phyloP scores from a whole-genome alignment of 2,888 invertebrate genomes.

The Iphiclides podalirius region DNA sequence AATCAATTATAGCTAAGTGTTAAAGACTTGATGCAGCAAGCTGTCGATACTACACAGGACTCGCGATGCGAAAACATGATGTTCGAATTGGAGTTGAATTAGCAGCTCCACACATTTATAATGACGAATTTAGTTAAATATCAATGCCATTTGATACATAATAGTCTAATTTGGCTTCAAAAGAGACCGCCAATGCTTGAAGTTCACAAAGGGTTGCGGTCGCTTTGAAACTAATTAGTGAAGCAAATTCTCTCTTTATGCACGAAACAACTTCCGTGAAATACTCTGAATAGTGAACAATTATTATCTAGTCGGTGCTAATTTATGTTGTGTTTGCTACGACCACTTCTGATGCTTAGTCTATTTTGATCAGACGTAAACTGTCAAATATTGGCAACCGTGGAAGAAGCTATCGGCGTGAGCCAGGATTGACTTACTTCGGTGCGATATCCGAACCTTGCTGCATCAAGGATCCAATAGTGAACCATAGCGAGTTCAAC shows the following conservation, averaged over 20 bases:
- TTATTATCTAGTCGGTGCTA: slow-evolving; percentile 3
- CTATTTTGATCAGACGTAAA: slow-evolving; percentile 11
- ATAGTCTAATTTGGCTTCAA: slow-evolving; percentile 63
- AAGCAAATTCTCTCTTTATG: slow-evolving; percentile 58
- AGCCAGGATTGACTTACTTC: slow-evolving; percentile 83
- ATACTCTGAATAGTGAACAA: neutral
- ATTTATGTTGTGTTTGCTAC: neutral
- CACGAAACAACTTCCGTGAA: slow-evolving; percentile 38
- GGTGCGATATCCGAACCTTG: slow-evolving; percentile 96
- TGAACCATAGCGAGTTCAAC: slow-evolving; percentile 96
- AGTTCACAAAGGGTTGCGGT: slow-evolving; percentile 74
- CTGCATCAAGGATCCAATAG: slow-evolving; percentile 95
- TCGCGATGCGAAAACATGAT: neutral
- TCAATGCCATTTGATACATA: slow-evolving; percentile 52
- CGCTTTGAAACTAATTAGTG: slow-evolving; percentile 75
- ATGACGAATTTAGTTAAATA: slow-evolving; percentile 56
- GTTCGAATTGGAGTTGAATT: slow-evolving; percentile 37
- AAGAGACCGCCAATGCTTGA: slow-evolving; percentile 66
- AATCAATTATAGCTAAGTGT: no score
- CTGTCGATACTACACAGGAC: slow-evolving; percentile 72
- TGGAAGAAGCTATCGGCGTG: slow-evolving; percentile 31
- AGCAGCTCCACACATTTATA: slow-evolving; percentile 53
- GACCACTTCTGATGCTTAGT: slow-evolving; percentile 17
- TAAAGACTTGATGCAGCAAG: slow-evolving; percentile 77
- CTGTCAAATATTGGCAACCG: slow-evolving; percentile 11